Evolutionary conservation across 1,140 invertebrate species (phyloP).

Genomic region (Dermatophagoides farinae): DNA sequence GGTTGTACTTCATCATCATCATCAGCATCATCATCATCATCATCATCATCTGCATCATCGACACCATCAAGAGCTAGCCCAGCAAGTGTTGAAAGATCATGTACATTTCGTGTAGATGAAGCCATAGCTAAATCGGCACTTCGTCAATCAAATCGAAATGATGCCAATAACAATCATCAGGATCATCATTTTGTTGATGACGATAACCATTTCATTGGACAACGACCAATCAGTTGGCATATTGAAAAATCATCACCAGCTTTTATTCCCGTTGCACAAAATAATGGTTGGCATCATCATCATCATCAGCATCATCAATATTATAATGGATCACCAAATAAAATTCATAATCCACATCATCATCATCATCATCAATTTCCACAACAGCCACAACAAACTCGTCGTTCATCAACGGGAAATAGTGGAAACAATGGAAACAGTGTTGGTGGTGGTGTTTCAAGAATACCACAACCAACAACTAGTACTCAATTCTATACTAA

Average conservation of each 20-base stretch:
- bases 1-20: neutral
- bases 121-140: conserved; percentile 1
- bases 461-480: neutral
- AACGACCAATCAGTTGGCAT: conserved; percentile 10
- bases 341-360: too few species aligned
- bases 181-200: too few species aligned
- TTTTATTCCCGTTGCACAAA: too few species aligned
- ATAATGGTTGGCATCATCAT: neutral
- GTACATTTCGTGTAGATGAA: conserved; percentile 3
- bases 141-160: neutral
- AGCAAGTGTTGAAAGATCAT: neutral
- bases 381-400: neutral
- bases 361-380: neutral
- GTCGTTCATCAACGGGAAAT: neutral
- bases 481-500: neutral
- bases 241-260: neutral
- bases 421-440: neutral
- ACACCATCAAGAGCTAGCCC: neutral
- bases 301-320: too few species aligned
- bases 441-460: neutral
- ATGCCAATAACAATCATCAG: neutral
- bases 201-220: neutral
- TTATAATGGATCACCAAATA: neutral
- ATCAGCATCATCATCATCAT: neutral
- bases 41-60: neutral